Conservation (phyloP, 1,140 invertebrate species). For the Drosophila arawakana region DNA sequence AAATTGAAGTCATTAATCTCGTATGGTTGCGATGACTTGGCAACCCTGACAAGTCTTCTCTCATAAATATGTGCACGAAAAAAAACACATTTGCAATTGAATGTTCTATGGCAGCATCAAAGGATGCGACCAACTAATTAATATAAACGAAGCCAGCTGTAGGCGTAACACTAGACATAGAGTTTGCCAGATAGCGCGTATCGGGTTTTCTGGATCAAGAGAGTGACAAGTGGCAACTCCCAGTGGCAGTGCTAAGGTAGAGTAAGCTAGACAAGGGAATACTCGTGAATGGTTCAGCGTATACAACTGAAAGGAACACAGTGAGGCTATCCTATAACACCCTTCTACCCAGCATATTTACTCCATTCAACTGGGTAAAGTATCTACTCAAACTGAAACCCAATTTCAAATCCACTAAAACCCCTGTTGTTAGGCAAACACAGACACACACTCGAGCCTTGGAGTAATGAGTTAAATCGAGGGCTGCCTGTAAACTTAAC, state of each 20-base stretch:
- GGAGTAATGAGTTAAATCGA: conserved; percentile 28
- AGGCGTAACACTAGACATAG: background rate
- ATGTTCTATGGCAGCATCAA: conserved; percentile 41
- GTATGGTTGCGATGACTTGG: background rate
- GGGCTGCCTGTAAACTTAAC: conserved; percentile 15
- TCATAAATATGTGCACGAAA: conserved; percentile 4
- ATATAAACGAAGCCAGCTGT: conserved; percentile 11
- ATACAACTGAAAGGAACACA: too few relatives aligned
- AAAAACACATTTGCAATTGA: conserved; percentile 13
- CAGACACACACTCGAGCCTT: conserved; percentile 41
- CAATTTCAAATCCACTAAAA: background rate
- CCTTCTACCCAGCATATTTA: background rate
- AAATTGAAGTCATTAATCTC: conserved; percentile 55
- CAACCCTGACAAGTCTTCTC: conserved; percentile 26
- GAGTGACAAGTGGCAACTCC: conserved; percentile 5
- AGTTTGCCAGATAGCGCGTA: background rate
- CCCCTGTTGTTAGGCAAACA: conserved; percentile 36
- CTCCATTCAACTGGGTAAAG: conserved; percentile 26
- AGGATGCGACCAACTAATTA: conserved; percentile 41
- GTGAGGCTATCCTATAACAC: background rate
- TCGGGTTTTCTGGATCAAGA: conserved; percentile 14
- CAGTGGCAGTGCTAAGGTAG: background rate
- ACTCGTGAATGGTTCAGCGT: too few relatives aligned
- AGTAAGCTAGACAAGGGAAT: too few relatives aligned
- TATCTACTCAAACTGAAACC: background rate